Conservation (phyloP, 2,797 vertebrate species). For the Pempheris klunzingeri region DNA sequence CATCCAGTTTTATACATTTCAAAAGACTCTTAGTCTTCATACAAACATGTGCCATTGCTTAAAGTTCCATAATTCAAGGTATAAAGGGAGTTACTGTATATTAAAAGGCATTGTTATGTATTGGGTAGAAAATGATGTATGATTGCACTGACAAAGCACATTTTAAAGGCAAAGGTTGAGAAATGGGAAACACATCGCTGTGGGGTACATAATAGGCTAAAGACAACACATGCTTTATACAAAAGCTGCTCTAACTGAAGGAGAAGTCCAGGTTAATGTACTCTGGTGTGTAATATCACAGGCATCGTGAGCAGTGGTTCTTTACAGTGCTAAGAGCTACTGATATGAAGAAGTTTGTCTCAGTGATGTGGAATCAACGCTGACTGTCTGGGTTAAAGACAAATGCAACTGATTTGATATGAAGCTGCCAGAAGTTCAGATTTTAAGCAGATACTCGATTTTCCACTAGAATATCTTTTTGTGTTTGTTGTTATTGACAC, state of each 20-base stretch:
- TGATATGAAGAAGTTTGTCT: neutral
- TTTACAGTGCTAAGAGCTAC: conserved; percentile 5
- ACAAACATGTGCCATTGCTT: conserved; percentile 42
- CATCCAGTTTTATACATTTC: conserved; percentile 24
- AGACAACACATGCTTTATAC: conserved; percentile 35
- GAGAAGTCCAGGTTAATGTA: neutral
- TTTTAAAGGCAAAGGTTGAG: conserved; percentile 28
- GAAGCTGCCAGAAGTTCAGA: neutral
- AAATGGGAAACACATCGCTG: conserved; percentile 7
- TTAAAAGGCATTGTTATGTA: conserved; percentile 36
- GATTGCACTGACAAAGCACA: conserved; percentile 7
- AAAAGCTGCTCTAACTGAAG: conserved; percentile 12
- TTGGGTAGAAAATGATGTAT: conserved; percentile 25
- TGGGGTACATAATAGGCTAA: neutral
- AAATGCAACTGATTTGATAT: neutral
- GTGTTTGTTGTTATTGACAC: no score
- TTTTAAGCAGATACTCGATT: no score
- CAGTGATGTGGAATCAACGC: neutral
- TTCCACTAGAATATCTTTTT: neutral
- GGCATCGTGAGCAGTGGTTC: neutral
- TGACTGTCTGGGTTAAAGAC: neutral
- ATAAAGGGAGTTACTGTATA: conserved; percentile 19
- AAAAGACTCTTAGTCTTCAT: conserved; percentile 2
- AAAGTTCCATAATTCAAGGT: conserved; percentile 20
- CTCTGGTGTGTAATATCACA: neutral